Evolutionary conservation across 2,888 invertebrate species (phyloP), one percentile per base, ranked within the genome.

Genomic region (Rhogogaster chlorosoma): DNA sequence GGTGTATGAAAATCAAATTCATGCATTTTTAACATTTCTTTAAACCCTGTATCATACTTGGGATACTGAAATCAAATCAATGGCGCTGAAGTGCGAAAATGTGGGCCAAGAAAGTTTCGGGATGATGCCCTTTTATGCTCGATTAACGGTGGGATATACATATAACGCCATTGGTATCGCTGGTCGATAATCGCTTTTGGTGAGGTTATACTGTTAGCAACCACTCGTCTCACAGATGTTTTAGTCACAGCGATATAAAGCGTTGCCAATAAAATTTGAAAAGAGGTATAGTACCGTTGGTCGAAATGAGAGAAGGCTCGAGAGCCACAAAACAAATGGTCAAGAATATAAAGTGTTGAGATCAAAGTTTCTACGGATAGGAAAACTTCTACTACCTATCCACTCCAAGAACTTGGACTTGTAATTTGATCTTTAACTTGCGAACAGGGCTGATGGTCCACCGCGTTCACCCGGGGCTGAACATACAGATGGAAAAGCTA

Each of bases 341-440:
- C 57, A 38, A 80, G 77, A 49, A 77, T 77, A 77, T 32, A 53
- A 77, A 77, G 29, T 36, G 80, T 61, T 18, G 57, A 32, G 80
- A 36, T 38, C 1, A 61, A 80, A 80, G 80, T 80, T 80, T 61
- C 36, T 80, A 80, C 61, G 80, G 53, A 77, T 77, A 29, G 26
- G 15, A 80, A 80, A 77, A 77, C 49, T 77, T 77, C 80, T 61
- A 80, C 80, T 53, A 53, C 7, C 49, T 49, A 49, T 18, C 53
- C 36, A 80, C 80, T 57, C 57, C 36, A 61, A 22, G 22, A 80
- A 36, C 80, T 38, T 36, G 61, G 61, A 80, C 57, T 29, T 32
- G 80, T 80, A 80, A 80, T 80, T 61, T 80, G 80, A 80, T 61
- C 57, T 61, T 80, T 26, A 61, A 80, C 38, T 80, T 80, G 38